Evolutionary conservation across 2,797 vertebrate genomes (phyloP).

Genomic region (Lycodopsis pacificus): DNA sequence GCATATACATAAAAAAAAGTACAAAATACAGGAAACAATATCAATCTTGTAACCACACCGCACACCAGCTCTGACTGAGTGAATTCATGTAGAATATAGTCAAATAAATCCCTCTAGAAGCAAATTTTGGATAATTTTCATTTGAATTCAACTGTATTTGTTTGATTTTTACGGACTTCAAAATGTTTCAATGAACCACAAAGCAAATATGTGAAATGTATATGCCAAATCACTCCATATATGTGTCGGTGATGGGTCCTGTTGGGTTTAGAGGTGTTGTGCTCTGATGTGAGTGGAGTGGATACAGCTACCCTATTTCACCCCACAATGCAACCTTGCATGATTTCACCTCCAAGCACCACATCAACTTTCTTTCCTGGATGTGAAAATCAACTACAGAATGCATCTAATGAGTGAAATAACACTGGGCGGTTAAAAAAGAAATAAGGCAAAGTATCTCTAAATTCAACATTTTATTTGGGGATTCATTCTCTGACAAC

Average conservation of each 20-base stretch:
- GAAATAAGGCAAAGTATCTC: conserved; percentile 64
- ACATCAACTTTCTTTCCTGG: conserved; percentile 48
- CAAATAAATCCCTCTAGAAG: not conserved
- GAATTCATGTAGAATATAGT: not conserved
- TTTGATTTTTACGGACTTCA: conserved; percentile 1
- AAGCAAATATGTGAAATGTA: conserved; percentile 67
- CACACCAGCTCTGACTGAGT: not conserved
- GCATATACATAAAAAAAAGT: conserved; percentile 80
- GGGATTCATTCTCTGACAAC: not conserved
- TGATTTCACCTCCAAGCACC: conserved; percentile 63
- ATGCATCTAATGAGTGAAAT: conserved; percentile 40
- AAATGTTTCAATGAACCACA: conserved; percentile 20
- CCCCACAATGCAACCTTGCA: conserved; percentile 79
- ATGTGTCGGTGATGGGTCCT: conserved; percentile 73
- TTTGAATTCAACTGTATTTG: conserved; percentile 4
- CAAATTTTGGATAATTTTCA: not conserved
- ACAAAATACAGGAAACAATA: conserved; percentile 25
- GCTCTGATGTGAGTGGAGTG: conserved; percentile 84
- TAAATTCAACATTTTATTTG: not conserved
- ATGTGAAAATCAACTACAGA: conserved; percentile 53
- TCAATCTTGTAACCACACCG: not conserved
- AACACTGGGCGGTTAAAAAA: conserved; percentile 33
- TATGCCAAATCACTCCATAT: conserved; percentile 83
- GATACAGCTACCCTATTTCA: conserved; percentile 88
- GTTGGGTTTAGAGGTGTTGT: conserved; percentile 69